A percentile compares a stretch with the other conserved stretches of the same genome.
Evolutionary conservation across 2,797 vertebrate genomes (phyloP).

Genomic region (Macropus fuliginosus): DNA sequence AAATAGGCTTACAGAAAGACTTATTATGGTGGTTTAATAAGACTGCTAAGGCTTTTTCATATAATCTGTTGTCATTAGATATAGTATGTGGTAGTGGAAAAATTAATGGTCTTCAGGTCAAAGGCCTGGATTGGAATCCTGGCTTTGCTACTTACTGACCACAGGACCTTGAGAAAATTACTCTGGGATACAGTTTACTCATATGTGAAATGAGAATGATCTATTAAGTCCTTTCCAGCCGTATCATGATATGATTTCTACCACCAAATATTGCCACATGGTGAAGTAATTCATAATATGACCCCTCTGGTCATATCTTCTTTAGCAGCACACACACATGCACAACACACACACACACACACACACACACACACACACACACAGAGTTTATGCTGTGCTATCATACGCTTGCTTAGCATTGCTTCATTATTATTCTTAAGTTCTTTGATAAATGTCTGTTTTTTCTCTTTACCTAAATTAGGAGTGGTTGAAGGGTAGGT

Average conservation of each 20-base stretch:
- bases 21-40: neutral
- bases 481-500: neutral
- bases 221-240: neutral
- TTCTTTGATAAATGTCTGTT: neutral
- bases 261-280: neutral
- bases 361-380: neutral
- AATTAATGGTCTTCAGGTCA: neutral
- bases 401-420: slow-evolving; percentile 5
- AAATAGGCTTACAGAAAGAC: slow-evolving; percentile 10
- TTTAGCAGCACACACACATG: neutral
- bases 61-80: neutral
- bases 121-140: neutral
- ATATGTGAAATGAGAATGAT: neutral
- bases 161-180: neutral
- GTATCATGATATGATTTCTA: neutral
- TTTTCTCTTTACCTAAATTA: slow-evolving; percentile 18
- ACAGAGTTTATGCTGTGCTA: neutral
- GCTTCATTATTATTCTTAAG: slow-evolving; percentile 15
- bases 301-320: neutral
- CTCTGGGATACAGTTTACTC: neutral
- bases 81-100: neutral
- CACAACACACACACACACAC: neutral
- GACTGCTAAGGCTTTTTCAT: neutral
- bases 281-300: neutral
- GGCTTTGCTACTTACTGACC: neutral